These are phyloP conservation scores for Brenthis daphne DNA, from an alignment of 2,888 invertebrate species.

Conservation along the genomic window DNA sequence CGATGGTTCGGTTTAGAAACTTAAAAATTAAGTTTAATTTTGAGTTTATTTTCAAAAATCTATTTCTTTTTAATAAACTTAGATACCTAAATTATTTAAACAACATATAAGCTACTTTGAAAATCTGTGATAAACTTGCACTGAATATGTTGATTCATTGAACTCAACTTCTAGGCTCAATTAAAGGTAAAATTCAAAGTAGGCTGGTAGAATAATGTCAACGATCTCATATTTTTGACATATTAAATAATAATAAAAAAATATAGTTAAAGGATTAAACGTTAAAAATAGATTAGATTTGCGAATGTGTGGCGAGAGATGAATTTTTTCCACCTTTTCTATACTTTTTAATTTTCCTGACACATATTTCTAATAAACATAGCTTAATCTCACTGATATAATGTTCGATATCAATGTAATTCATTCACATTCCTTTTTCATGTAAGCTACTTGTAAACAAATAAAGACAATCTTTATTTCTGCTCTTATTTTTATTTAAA, in stretches of 20 bases:
- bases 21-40: no score
- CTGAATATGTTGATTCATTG: conserved; percentile 8
- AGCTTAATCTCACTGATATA: conserved; percentile 1
- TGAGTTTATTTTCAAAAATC: no score
- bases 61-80: no score
- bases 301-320: background rate
- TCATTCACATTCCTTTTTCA: background rate
- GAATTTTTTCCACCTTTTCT: background rate
- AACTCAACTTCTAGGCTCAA: conserved; percentile 18
- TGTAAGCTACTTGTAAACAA: background rate
- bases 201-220: conserved; percentile 11
- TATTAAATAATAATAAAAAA: conserved; percentile 1
- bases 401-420: background rate
- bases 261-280: background rate
- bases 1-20: no score
- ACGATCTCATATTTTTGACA: conserved; percentile 8
- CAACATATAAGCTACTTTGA: conserved; percentile 7
- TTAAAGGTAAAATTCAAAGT: conserved; percentile 17
- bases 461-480: conserved; percentile 12
- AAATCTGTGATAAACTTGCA: conserved; percentile 16
- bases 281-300: background rate
- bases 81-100: background rate
- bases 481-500: conserved; percentile 8
- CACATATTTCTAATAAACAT: background rate
- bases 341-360: background rate